These are phyloP conservation scores for Pterocles burchelli DNA, from an alignment of 2,113 vertebrate genomes.

Conservation along the genomic window DNA sequence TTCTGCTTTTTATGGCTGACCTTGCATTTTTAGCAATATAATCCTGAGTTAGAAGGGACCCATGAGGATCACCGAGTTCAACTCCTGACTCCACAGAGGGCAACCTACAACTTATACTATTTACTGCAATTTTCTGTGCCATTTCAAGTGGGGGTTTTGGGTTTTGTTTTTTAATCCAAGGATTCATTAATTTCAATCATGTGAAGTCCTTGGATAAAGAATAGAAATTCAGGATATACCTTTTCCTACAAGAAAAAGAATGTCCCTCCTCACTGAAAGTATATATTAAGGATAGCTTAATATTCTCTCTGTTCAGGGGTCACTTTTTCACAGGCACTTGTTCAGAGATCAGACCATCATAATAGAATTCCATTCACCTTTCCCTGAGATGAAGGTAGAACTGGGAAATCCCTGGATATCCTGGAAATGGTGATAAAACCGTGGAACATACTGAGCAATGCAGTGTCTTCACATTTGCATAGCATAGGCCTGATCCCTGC, in stretches of 20 bases:
- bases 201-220: neutral
- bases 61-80: neutral
- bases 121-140: neutral
- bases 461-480: neutral
- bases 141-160: neutral
- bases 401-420: neutral
- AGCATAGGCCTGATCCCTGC: neutral
- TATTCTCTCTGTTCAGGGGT: neutral
- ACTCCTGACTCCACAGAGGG: neutral
- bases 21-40: neutral
- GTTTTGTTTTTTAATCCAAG: neutral
- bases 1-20: neutral
- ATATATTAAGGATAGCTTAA: neutral
- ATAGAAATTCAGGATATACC: neutral
- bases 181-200: neutral
- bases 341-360: neutral
- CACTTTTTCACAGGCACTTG: neutral
- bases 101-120: neutral
- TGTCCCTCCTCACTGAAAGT: neutral
- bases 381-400: neutral
- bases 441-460: neutral
- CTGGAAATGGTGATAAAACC: neutral
- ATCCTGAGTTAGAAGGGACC: neutral
- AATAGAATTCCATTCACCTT: neutral
- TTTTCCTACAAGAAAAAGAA: neutral